These are phyloP conservation scores for Sarotherodon lohbergeri DNA, from an alignment of 2,113 vertebrate species.

Conservation along the genomic window DNA sequence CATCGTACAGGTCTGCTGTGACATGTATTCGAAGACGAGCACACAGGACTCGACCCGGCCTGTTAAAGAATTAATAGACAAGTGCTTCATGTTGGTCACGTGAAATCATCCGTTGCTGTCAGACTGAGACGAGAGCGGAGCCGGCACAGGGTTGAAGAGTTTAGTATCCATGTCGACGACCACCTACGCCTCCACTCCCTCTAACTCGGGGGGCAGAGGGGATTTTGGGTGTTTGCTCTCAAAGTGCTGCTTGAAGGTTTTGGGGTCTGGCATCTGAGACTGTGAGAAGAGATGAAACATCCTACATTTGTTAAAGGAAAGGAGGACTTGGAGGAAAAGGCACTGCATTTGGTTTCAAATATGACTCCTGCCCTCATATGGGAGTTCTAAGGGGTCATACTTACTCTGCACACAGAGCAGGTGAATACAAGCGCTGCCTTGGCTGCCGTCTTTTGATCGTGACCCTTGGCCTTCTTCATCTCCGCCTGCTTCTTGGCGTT, in stretches of 20 bases:
- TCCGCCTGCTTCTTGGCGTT: constrained; percentile 98
- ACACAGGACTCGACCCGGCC: not conserved
- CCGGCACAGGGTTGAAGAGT: constrained; percentile 11
- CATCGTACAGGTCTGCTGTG: not conserved
- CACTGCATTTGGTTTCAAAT: not conserved
- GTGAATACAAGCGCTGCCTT: constrained; percentile 90
- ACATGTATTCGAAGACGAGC: constrained; percentile 2
- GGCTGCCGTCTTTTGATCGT: constrained; percentile 91
- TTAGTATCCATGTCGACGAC: not conserved
- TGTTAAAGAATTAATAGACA: constrained; percentile 4
- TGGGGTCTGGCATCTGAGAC: constrained; percentile 80
- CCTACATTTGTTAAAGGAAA: not conserved
- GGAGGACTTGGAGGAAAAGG: not conserved
- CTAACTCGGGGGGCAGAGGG: constrained; percentile 72
- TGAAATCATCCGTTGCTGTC: constrained; percentile 33
- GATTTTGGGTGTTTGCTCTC: constrained; percentile 78
- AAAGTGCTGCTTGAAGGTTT: constrained; percentile 80
- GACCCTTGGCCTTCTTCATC: constrained; percentile 92
- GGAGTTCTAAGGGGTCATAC: not conserved
- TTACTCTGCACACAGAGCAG: constrained; percentile 87
- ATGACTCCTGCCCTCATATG: not conserved
- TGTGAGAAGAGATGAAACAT: constrained; percentile 8
- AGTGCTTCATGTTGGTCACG: not conserved
- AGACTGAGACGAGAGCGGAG: constrained; percentile 26
- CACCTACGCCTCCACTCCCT: constrained; percentile 69